Base-by-base conservation (phyloP, 2,888 invertebrate species). In the Caenorhabditis sulstoni region DNA sequence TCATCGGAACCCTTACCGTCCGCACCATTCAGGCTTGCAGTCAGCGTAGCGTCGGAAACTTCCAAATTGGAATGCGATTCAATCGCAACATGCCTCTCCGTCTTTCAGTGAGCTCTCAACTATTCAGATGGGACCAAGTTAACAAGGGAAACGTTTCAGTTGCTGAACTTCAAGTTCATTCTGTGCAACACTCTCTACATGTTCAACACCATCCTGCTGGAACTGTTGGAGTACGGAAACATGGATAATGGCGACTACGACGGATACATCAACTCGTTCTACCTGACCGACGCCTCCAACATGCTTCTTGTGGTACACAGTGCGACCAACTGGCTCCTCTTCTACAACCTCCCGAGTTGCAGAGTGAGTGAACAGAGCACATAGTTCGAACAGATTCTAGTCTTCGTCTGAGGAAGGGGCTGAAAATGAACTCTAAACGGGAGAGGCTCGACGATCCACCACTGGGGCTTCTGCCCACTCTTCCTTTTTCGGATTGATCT, bases 301-400 rank as follows among this genome's bases (percentile, higher is more conserved):
- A 81, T 88, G 74, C 79, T 89, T n/a, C 68, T 89, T 14, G 88
- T 87, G 16, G 80, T 89, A 8, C 88, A 89, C 65, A 84, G 83
- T 39, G 86, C 89, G n/a, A 90, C 89, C 12, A 89, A 89, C 66
- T 89, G 89, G 89, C 83, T 89, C 18, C 79, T 89, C n/a, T 89
- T 89, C 82, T 89, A 86, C 71, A 85, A 87, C 57, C 85, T 86
- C 77, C 87, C 88, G 7, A 61, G 73, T 45, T 79, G 79, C 52
- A 50, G 58, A 49, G 79, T 79, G n/a, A 49, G 79, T 66, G n/a
- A n/a, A n/a, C n/a, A 29, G 29, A 29, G 29, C 7, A 5, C 29
- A 29, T 29, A 5, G 29, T 29, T 29, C 29, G 23, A 55, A 14
- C 55, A 23, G 41, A 14, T 44, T 41, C 22, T 23, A 58, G n/a